Evolutionary conservation across 2,888 invertebrate species (phyloP), one percentile per base, ranked within the genome.

Genomic region (Sinhomidia bicolor): DNA sequence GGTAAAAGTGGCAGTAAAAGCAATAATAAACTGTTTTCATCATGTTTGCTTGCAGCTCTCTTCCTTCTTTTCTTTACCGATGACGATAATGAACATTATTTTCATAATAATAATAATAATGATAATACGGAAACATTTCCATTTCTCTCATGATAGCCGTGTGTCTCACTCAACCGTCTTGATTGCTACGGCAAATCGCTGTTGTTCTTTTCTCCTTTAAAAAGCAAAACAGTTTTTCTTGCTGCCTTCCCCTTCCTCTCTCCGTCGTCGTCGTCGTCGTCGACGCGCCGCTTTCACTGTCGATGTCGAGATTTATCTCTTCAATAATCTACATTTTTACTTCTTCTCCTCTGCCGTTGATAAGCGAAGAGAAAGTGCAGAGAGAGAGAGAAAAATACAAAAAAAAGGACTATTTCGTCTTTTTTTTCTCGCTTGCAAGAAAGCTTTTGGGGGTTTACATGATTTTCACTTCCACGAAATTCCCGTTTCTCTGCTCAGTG

Each of bases 91-190:
- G 20, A 17, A 23, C 23, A 57, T 57, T 23, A 20, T 57, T 9
- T 9, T 57, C 17, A 20, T 57, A 20, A 57, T 20, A 57, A 47
- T 47, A 47, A 47, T 47, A 47, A 57, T 17, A 20, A 57, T 20
- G 20, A 57, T 57, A 57, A 57, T 57, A 57, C 20, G 57, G 57
- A 57, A 57, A 57, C 57, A 57, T 57, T 57, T 57, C 57, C 57
- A 57, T 57, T 57, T 57, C 17, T 57, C 23, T n/a, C n/a, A n/a
- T n/a, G n/a, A 57, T 57, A 23, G 9, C 57, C 57, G 54, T 17
- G 57, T 57, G 20, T 57, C 20, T 57, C 57, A 57, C 5, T n/a
- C 57, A 14, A 47, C 14, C 7, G 57, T 9, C 6, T 7, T 9
- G 23, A 57, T 5, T 57, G 20, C 57, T 57, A 23, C 57, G 20